phyloP scores from a whole-genome alignment of 2,888 invertebrate species.

The Scaeva pyrastri region DNA sequence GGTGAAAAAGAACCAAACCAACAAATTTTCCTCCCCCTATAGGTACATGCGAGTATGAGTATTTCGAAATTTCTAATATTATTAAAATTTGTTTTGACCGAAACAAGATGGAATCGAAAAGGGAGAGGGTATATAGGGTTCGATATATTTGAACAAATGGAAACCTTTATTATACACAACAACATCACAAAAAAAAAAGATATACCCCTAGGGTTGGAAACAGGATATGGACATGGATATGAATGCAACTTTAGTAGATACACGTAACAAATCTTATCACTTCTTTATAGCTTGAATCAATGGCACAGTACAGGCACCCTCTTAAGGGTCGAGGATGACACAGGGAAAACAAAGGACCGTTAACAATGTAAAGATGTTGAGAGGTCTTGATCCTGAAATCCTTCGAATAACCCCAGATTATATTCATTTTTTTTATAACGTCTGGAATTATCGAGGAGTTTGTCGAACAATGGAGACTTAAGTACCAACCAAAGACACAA shows the following conservation, averaged over 20 bases:
- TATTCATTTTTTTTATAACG: constrained; percentile 10
- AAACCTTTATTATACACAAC: not conserved
- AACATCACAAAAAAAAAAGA: not conserved
- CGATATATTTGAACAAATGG: not conserved
- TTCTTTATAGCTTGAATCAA: constrained; percentile 27
- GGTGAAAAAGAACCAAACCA: not conserved
- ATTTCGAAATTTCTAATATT: constrained; percentile 32
- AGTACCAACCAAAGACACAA: constrained; percentile 37
- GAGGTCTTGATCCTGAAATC: constrained; percentile 56
- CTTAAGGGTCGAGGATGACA: constrained; percentile 43
- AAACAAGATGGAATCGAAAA: constrained; percentile 52
- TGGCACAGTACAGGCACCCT: constrained; percentile 16
- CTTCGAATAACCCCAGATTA: constrained; percentile 16
- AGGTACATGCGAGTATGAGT: not conserved
- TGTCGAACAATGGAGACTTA: constrained; percentile 53
- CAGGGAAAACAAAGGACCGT: constrained; percentile 49
- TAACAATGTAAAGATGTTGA: constrained; percentile 39
- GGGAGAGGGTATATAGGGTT: constrained; percentile 4
- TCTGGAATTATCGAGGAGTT: constrained; percentile 24
- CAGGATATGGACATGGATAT: constrained; percentile 28
- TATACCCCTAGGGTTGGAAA: not conserved
- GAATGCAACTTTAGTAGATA: constrained; percentile 39
- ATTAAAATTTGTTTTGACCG: constrained; percentile 75
- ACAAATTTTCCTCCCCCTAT: not conserved
- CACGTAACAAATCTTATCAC: constrained; percentile 37